Evolutionary conservation across 2,797 vertebrate genomes (phyloP).

Genomic region (Ficedula albicollis): DNA sequence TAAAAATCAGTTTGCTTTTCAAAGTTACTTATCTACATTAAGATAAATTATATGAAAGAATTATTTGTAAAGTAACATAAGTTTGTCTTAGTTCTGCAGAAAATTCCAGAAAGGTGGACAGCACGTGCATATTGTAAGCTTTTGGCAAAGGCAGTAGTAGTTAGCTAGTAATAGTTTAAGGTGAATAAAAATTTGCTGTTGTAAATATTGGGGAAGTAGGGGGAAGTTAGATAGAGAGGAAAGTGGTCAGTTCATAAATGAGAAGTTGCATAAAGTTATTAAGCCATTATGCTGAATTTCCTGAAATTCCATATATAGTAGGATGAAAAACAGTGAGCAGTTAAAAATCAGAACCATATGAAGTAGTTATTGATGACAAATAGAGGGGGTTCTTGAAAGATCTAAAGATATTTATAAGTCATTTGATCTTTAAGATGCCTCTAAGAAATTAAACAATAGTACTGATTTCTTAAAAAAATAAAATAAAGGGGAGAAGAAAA

Average conservation of each 20-base stretch:
- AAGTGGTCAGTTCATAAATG: neutral
- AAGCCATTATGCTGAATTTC: neutral
- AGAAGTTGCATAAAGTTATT: neutral
- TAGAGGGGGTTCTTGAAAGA: neutral
- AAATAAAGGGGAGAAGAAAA: rapidly evolving
- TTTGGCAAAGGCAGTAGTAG: neutral
- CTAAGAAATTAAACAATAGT: neutral
- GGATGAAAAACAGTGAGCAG: neutral
- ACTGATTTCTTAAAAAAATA: neutral
- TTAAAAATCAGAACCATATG: neutral
- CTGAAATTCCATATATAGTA: constrained; percentile 23
- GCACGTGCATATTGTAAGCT: neutral
- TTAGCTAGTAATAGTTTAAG: neutral
- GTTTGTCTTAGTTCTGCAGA: neutral
- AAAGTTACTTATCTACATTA: neutral
- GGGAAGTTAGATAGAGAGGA: neutral
- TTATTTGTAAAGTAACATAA: neutral
- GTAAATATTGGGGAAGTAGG: neutral
- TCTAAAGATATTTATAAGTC: neutral
- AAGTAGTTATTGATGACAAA: neutral
- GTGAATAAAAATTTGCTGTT: neutral
- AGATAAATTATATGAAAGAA: neutral
- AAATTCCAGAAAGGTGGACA: neutral
- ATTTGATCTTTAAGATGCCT: neutral
- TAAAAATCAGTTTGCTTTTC: neutral